These are phyloP conservation scores for Oryctolagus cuniculus DNA, from an alignment of 2,113 vertebrate species.

Conservation along the genomic window mOryCun1.1 NC_091434.1:57300501-57301000, in stretches of 20 bases:
- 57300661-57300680: background rate
- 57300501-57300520: slow-evolving; percentile 18
- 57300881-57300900: slow-evolving; percentile 69
- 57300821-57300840: slow-evolving; percentile 68
- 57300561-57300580: slow-evolving; percentile 57
- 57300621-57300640: slow-evolving; percentile 36
- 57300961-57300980: slow-evolving; percentile 79
- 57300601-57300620: slow-evolving; percentile 56
- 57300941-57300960: slow-evolving; percentile 82
- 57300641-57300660: slow-evolving; percentile 36
- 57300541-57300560: slow-evolving; percentile 45
- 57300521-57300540: background rate
- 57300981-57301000: slow-evolving; percentile 75
- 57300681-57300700: background rate
- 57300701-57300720: background rate
- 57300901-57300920: slow-evolving; percentile 58
- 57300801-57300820: slow-evolving; percentile 71
- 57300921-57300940: slow-evolving; percentile 56
- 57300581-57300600: background rate
- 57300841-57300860: slow-evolving; percentile 66
- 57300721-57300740: slow-evolving; percentile 48
- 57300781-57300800: slow-evolving; percentile 59
- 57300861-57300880: slow-evolving; percentile 61
- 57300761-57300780: slow-evolving; percentile 24
- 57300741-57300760: slow-evolving; percentile 10